Conservation (phyloP, 2,888 invertebrate genomes). For the Tillus elongatus region DNA sequence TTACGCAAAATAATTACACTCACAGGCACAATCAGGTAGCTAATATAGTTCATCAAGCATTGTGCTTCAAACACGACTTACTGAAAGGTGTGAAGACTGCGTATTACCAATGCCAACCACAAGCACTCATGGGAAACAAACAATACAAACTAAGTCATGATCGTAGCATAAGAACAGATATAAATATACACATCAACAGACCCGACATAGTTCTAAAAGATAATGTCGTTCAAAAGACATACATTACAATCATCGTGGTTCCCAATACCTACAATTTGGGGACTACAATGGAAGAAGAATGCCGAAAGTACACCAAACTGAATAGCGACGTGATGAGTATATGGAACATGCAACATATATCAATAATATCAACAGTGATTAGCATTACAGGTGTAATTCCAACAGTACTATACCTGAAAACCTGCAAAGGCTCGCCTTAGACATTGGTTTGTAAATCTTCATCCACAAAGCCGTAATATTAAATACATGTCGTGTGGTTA, state of each 20-base stretch:
- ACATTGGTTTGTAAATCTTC: no score
- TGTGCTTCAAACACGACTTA: neutral
- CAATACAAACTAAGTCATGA: neutral
- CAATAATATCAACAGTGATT: no score
- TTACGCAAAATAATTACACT: neutral
- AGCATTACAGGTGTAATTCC: no score
- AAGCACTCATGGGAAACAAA: neutral
- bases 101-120: neutral
- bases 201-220: slow-evolving; percentile 1
- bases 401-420: no score
- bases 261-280: slow-evolving; percentile 1
- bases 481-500: no score
- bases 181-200: neutral
- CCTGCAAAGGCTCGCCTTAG: no score
- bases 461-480: no score
- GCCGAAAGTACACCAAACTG: neutral
- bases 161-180: neutral
- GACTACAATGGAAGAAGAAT: neutral
- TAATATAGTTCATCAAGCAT: slow-evolving; percentile 3
- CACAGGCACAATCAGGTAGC: neutral
- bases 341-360: no score
- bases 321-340: no score
- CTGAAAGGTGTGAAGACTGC: neutral
- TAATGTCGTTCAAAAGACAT: neutral
- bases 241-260: neutral